These are phyloP conservation scores for Macroteleia sp. DNA, from an alignment of 2,888 invertebrate species.

Conservation along the genomic window DNA sequence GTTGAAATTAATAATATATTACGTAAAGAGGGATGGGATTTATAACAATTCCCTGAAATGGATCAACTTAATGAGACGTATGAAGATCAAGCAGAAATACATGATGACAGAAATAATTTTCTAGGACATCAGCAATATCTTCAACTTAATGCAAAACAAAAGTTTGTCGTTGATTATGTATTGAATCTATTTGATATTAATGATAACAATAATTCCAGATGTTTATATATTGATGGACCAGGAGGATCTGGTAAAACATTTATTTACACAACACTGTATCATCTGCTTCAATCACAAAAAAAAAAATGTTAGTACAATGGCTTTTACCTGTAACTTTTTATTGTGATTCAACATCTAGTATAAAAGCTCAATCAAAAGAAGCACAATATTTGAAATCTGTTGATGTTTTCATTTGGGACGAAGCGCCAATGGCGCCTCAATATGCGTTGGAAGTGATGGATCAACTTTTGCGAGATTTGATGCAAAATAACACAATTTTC, in stretches of 20 bases:
- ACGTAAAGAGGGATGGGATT: background rate
- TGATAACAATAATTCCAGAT: background rate
- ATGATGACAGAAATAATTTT: background rate
- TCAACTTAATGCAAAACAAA: constrained; percentile 26
- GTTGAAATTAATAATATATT: background rate
- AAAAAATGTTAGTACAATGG: constrained; percentile 64
- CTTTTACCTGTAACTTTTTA: constrained; percentile 55
- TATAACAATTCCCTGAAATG: background rate
- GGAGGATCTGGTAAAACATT: constrained; percentile 75
- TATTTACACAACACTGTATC: constrained; percentile 70
- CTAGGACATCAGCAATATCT: background rate
- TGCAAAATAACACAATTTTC: constrained; percentile 48
- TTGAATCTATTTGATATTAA: background rate
- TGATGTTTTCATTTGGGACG: too few species aligned
- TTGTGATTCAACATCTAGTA: constrained; percentile 56
- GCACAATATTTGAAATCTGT: constrained; percentile 59
- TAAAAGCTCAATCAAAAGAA: constrained; percentile 64
- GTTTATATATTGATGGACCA: constrained; percentile 67
- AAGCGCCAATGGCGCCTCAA: too few species aligned
- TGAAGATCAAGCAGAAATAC: background rate
- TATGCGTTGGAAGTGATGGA: too few species aligned
- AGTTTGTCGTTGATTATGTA: constrained; percentile 22
- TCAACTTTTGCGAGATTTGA: constrained; percentile 62
- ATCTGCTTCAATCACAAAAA: background rate
- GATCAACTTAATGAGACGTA: background rate